phyloP scores from a whole-genome alignment of 2,797 vertebrate genomes.

The Lacerta agilis region DNA sequence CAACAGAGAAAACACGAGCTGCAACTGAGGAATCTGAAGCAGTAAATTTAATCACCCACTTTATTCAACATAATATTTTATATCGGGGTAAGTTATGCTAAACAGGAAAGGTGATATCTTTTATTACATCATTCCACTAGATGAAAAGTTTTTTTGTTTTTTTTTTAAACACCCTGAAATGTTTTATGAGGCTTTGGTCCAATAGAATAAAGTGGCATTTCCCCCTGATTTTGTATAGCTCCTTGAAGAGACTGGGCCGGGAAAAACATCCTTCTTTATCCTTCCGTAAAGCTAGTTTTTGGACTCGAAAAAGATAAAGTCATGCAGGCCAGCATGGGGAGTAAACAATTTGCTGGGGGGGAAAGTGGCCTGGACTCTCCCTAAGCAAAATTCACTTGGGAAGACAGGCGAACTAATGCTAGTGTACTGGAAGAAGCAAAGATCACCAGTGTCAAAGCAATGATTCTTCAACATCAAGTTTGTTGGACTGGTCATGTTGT shows the following conservation, averaged over 20 bases:
- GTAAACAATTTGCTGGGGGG: not conserved
- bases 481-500: too few species aligned
- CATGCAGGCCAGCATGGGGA: not conserved
- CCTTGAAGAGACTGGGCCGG: not conserved
- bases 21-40: conserved; percentile 22
- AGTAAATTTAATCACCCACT: conserved; percentile 34
- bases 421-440: too few species aligned
- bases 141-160: conserved; percentile 2
- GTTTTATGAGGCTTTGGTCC: not conserved
- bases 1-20: conserved; percentile 15
- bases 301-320: not conserved
- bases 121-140: conserved; percentile 14
- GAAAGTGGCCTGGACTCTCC: too few species aligned
- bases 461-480: too few species aligned
- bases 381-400: too few species aligned
- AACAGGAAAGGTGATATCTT: conserved; percentile 18
- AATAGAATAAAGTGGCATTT: not conserved
- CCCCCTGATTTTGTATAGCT: not conserved
- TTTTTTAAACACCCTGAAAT: not conserved
- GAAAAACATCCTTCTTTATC: not conserved
- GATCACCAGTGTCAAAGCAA: too few species aligned
- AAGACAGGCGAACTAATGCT: too few species aligned
- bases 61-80: conserved; percentile 19
- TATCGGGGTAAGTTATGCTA: conserved; percentile 22
- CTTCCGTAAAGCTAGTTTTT: not conserved